Base-by-base conservation (phyloP, 2,113 vertebrate species). In the Nematolebias whitei region DNA sequence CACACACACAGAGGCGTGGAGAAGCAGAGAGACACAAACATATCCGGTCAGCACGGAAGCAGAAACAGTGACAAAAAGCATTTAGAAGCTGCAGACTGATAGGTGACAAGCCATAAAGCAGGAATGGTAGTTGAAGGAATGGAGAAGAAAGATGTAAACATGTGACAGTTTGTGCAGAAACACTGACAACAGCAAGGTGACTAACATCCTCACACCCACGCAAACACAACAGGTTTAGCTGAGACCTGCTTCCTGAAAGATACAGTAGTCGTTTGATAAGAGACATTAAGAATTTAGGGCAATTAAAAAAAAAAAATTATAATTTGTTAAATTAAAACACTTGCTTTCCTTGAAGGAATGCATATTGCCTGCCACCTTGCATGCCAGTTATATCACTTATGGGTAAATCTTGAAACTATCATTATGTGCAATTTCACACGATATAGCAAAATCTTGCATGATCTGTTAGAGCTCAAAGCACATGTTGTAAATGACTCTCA, bases 11-110 rank as follows among this genome's bases (percentile, higher is more conserved):
- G 3, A 65, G 2, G 75, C 68, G 66, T 26, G 53, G 62, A 78
- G 76, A 74, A 84, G 74, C 78, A 84, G 66, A 86, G 63, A 85
- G 32, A 83, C 69, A 85, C 74, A 88, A 75, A 82, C 56, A 82
- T 63, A 74, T 5, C 80, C 38, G 73, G 63, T 83, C 83, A 90
- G 80, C 61, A 55, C 41, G 35, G 23, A 67, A 67, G 64, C 72
- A 78, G 18, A 68, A 29, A 69, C 23, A 71, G 5, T 52, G 22
- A 68, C 15, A 68, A 48, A 58, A 64, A 69, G 61, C 61, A 74
- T 70, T 44, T 15, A 60, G 63, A 82, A 78, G 80, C 75, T 43
- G 67, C 60, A 82, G 75, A 74, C 15, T 63, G 47, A 76, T 23
- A 77, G 32, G 51, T 44, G 76, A 76, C 56, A 63, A 64, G 59